phyloP scores from a whole-genome alignment of 2,797 vertebrate species.

The Lepus townsendii region DNA sequence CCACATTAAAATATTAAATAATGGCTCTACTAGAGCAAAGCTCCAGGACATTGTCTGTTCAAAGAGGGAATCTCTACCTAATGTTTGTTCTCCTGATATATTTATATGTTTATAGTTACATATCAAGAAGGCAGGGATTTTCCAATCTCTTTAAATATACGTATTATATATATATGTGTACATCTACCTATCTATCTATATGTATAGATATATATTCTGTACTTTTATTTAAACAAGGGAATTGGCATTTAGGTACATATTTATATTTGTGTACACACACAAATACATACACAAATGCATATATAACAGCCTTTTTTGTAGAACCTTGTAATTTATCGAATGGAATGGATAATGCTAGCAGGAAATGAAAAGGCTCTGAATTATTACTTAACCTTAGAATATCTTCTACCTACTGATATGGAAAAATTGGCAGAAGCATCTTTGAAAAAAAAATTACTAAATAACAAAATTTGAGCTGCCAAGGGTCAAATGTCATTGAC shows the following conservation, averaged over 20 bases:
- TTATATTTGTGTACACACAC: not conserved
- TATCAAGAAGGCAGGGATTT: not conserved
- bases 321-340: not conserved
- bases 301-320: not conserved
- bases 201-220: not conserved
- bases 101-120: not conserved
- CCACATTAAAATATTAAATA: not conserved
- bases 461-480: not conserved
- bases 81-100: not conserved
- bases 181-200: not conserved
- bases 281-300: not conserved
- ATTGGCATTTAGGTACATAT: not conserved
- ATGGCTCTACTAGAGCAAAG: not conserved
- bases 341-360: not conserved
- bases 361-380: not conserved
- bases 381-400: not conserved
- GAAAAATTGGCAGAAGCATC: not conserved
- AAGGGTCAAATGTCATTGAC: not conserved
- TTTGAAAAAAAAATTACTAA: constrained; percentile 2
- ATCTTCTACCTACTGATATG: not conserved
- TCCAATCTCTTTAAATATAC: not conserved
- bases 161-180: not conserved
- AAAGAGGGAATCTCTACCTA: not conserved
- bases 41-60: not conserved
- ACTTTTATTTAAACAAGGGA: not conserved